These are phyloP conservation scores for Orussus abietinus DNA, from an alignment of 1,140 invertebrate genomes.

Conservation along the genomic window DNA sequence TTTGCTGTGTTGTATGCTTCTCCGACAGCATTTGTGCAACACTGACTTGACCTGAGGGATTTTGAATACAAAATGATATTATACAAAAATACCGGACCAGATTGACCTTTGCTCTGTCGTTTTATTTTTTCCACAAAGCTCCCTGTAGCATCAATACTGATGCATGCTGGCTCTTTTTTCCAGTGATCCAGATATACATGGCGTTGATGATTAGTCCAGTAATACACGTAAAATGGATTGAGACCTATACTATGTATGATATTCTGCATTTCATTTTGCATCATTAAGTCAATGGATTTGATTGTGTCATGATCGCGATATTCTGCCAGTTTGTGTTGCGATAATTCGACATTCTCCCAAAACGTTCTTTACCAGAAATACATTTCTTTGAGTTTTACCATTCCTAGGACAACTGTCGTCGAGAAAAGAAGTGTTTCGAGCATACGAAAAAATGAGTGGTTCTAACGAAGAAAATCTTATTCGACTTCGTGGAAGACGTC, in stretches of 20 bases:
- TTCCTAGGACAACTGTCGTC: too few relatives aligned
- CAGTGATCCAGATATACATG: slow-evolving; percentile 14
- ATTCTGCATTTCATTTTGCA: too few relatives aligned
- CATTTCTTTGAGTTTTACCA: too few relatives aligned
- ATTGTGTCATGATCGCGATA: too few relatives aligned
- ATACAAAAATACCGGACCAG: slow-evolving; percentile 19
- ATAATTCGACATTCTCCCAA: too few relatives aligned
- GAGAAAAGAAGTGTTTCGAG: too few relatives aligned
- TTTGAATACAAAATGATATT: slow-evolving; percentile 7
- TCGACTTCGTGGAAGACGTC: too few relatives aligned
- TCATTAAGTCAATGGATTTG: too few relatives aligned
- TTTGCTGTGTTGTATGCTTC: slow-evolving; percentile 14
- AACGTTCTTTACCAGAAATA: too few relatives aligned
- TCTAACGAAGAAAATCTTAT: too few relatives aligned
- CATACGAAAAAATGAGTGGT: too few relatives aligned
- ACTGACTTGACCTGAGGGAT: slow-evolving; percentile 6
- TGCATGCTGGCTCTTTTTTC: not conserved
- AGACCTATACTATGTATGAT: slow-evolving; percentile 9
- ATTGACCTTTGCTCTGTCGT: slow-evolving; percentile 7
- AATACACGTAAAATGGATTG: slow-evolving; percentile 11
- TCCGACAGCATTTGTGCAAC: slow-evolving; percentile 20
- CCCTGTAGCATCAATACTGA: slow-evolving; percentile 19
- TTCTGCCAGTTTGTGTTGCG: too few relatives aligned
- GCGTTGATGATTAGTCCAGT: slow-evolving; percentile 13
- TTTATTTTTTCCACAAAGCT: slow-evolving; percentile 1